Conservation (phyloP, 2,113 vertebrate species). For the Ictidomys tridecemlineatus region DNA sequence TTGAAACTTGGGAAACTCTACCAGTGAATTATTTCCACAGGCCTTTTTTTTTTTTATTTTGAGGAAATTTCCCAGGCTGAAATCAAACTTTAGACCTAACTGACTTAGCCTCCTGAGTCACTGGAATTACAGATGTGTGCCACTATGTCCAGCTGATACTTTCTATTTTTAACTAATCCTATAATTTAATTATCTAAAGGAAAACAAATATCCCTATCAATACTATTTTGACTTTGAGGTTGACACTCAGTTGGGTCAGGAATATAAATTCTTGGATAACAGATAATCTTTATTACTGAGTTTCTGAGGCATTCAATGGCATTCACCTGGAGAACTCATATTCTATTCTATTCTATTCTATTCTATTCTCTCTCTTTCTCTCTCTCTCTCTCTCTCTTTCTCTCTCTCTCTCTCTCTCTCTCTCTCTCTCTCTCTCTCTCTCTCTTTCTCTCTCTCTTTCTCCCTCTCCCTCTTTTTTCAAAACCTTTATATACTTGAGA, state of each 20-base stretch:
- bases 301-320: background rate
- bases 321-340: background rate
- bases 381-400: too few relatives aligned
- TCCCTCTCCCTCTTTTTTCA: too few relatives aligned
- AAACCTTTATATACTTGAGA: background rate
- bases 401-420: background rate
- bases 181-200: background rate
- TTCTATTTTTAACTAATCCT: background rate
- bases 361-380: background rate
- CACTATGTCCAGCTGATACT: too few relatives aligned
- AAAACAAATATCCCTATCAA: background rate
- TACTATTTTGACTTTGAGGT: background rate
- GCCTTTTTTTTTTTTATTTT: too few relatives aligned
- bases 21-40: too few relatives aligned
- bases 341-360: too few relatives aligned
- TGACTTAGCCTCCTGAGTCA: too few relatives aligned
- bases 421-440: accelerated
- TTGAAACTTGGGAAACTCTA: too few relatives aligned
- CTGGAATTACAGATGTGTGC: too few relatives aligned
- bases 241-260: background rate
- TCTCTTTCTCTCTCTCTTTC: too few relatives aligned
- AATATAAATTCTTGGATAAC: background rate
- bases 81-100: too few relatives aligned
- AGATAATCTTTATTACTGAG: background rate
- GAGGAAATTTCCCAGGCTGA: too few relatives aligned